Evolutionary conservation across 2,797 vertebrate species (phyloP), one percentile per base, ranked within the genome.

Genomic region (Propithecus perrieri): DNA sequence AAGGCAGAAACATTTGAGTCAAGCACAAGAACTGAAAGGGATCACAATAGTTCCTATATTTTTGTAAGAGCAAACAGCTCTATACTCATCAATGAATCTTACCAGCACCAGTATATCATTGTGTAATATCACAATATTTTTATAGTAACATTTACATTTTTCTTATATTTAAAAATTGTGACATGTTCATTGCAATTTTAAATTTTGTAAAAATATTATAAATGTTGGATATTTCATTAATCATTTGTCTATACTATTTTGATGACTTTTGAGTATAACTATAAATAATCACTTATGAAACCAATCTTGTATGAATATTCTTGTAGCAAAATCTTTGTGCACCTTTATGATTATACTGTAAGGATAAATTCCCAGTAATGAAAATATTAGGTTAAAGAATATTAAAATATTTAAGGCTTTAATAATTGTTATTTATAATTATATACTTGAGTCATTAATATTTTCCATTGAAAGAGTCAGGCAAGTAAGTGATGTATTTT

Each of bases 211-310:
- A 88, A 86, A 80, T 75, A 85, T 79, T 96, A 20, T 48, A 84
- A 91, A 14, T 67, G 13, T 50, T 85, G 57, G 13, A 35, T 80
- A 76, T 80, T 95, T 57, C 59, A 63, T 63, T 14, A 18, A 43
- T 67, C 30, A 43, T 84, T 59, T 35, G 7, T 65, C 59, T 94
- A 28, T 67, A 17, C 1, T 74, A 20, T 85, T 85, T 97, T 75
- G 74, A 53, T 55, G 61, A 38, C 24, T 76, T 92, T 90, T 85
- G 74, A 81, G n/a, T 76, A 46, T 30, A 76, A 81, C 30, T 74
- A 43, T n/a, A 93, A 67, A 59, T 57, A 92, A 94, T 84, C 76
- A 96, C 48, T 69, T 93, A 75, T 88, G 46, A 75, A 92, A 67
- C 3, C 0, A 43, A 74, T 65, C 5, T 65, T 91, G 57, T 61